Base-by-base conservation (phyloP, 2,113 vertebrate genomes). In the Sturnus vulgaris region DNA sequence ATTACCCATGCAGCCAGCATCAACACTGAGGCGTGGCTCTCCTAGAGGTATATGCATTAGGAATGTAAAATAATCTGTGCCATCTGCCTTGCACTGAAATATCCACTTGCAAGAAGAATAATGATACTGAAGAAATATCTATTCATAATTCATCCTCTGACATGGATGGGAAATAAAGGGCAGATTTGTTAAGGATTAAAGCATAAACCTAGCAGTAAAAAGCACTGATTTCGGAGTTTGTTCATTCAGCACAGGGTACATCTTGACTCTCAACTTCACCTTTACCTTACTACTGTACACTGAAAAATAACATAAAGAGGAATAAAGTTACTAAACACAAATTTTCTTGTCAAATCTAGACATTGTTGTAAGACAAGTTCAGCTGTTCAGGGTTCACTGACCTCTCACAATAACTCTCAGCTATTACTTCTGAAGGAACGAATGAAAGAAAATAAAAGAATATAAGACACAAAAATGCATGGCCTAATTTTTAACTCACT, bases 1-100 rank as follows among this genome's bases (percentile, higher is more conserved):
- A 83, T 63, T 95, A 88, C 44, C 82, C 79, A 79, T 64, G 82
- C 78, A 93, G 76, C 65, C 78, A 95, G 85, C 86, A 93, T 90
- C 91, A 97, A 72, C 90, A 84, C 69, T 61, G 69, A 6, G 4
- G 52, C 1, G 2, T n/a, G 56, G 76, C 70, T 94, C 44, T 95
- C 86, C 63, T 84, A 50, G 40, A 94, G 55, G 35, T 69, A 40
- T 12, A 85, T 57, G 72, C 73, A 80, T 80, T 80, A 93, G 78
- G 82, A 92, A 95, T 94, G 71, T 80, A 83, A 92, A 85, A 79
- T 69, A 75, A 80, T 65, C 69, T 68, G 18, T 56, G 50, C 44
- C 68, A 77, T 87, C 83, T 96, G 93, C 46, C 66, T 87, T 75
- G 33, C 22, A 72, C 24, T 56, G 72, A 92, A 92, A 96, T 35